Conservation (phyloP, 2,797 vertebrate genomes). For the Ctenosaura bakeri region DNA sequence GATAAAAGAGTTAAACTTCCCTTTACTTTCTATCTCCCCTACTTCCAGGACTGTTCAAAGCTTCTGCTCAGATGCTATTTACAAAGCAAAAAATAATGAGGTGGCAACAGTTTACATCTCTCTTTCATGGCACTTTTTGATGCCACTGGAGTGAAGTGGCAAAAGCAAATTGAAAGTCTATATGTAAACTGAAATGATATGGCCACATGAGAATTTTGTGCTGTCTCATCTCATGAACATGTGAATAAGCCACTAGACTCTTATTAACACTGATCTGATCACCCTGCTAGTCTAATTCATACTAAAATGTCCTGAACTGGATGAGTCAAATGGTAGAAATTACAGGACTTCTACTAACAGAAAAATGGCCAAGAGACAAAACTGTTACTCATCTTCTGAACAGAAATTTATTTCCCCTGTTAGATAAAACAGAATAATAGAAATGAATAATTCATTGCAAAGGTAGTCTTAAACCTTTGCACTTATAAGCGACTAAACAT, state of each 20-base stretch:
- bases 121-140: not conserved
- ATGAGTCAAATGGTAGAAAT: not conserved
- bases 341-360: not conserved
- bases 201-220: not conserved
- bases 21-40: not conserved
- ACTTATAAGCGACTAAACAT: slow-evolving; percentile 37
- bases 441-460: not conserved
- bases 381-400: not conserved
- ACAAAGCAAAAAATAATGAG: not conserved
- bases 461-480: slow-evolving; percentile 11
- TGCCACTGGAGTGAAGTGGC: not conserved
- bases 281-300: not conserved
- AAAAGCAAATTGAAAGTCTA: not conserved
- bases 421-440: slow-evolving; percentile 25
- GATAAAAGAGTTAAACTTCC: slow-evolving; percentile 1
- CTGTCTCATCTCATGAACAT: not conserved
- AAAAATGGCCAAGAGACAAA: slow-evolving; percentile 8
- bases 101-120: not conserved
- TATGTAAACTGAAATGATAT: not conserved
- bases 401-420: not conserved
- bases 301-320: not conserved
- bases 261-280: not conserved
- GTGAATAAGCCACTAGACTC: not conserved
- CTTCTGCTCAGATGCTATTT: not conserved
- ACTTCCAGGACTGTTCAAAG: not conserved